Evolutionary conservation across 2,888 invertebrate genomes (phyloP).

Genomic region (Temnothorax rugatulus): DNA sequence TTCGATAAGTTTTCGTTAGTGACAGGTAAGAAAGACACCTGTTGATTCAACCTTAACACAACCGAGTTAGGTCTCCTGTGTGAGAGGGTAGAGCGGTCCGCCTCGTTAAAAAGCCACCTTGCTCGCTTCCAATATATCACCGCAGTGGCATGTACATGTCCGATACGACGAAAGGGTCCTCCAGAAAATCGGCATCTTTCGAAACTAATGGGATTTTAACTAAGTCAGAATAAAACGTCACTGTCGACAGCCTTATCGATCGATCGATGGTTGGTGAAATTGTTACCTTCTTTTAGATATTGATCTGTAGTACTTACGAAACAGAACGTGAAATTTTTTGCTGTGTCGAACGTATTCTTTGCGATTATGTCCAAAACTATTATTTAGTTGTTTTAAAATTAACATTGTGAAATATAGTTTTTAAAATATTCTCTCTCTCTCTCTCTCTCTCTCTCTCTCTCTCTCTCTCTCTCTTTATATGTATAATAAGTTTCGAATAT

Average conservation of each 20-base stretch:
- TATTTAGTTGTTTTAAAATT: slow-evolving; percentile 1
- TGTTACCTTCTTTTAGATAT: neutral
- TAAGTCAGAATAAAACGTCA: slow-evolving; percentile 71
- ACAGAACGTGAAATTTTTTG: neutral
- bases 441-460: neutral
- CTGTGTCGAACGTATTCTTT: neutral
- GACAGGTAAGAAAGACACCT: slow-evolving; percentile 82
- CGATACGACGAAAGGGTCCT: slow-evolving; percentile 81
- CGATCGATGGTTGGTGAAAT: slow-evolving; percentile 57
- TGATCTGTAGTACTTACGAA: neutral
- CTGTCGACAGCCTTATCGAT: slow-evolving; percentile 54
- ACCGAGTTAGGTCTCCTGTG: slow-evolving; percentile 74
- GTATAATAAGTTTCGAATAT: neutral
- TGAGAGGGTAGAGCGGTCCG: slow-evolving; percentile 49
- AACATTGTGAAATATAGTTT: neutral
- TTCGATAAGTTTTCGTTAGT: slow-evolving; percentile 76
- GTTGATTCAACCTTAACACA: slow-evolving; percentile 77
- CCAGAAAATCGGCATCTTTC: slow-evolving; percentile 80
- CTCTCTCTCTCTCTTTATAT: neutral
- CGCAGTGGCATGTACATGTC: slow-evolving; percentile 79
- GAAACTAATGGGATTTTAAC: slow-evolving; percentile 84
- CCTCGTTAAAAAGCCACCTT: slow-evolving; percentile 77
- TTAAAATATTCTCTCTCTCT: neutral
- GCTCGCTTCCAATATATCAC: slow-evolving; percentile 84
- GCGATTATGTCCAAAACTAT: neutral